phyloP scores from a whole-genome alignment of 1,140 invertebrate species.

The Lethrus apterus region DNA sequence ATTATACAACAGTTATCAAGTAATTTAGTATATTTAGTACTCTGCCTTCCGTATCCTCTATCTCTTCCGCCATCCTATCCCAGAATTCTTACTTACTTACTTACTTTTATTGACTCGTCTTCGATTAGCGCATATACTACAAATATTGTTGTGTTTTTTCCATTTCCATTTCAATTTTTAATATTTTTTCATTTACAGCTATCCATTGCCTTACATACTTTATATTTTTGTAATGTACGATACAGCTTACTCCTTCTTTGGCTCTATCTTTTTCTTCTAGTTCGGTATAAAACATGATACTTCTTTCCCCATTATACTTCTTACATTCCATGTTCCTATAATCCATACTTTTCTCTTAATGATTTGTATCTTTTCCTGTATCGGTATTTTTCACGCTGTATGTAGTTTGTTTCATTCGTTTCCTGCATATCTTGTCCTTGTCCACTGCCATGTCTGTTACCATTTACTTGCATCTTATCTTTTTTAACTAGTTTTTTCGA shows the following conservation, averaged over 20 bases:
- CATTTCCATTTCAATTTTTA: neutral
- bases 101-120: constrained; percentile 10
- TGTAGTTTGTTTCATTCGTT: too few relatives aligned
- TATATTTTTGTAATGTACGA: neutral
- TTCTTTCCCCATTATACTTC: too few relatives aligned
- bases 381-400: too few relatives aligned
- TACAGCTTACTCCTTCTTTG: constrained; percentile 2
- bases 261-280: too few relatives aligned
- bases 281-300: too few relatives aligned
- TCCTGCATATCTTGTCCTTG: too few relatives aligned
- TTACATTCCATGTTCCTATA: too few relatives aligned
- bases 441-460: too few relatives aligned
- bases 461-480: too few relatives aligned
- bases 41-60: neutral
- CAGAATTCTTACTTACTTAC: constrained; percentile 2
- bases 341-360: too few relatives aligned
- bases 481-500: too few relatives aligned
- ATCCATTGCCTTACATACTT: constrained; percentile 8
- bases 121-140: constrained; percentile 9
- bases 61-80: neutral
- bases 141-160: constrained; percentile 4
- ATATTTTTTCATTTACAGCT: neutral
- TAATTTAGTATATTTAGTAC: neutral
- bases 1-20: constrained; percentile 14
- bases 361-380: too few relatives aligned